phyloP scores from a whole-genome alignment of 2,888 invertebrate genomes.

The Copidosoma aretas region DNA sequence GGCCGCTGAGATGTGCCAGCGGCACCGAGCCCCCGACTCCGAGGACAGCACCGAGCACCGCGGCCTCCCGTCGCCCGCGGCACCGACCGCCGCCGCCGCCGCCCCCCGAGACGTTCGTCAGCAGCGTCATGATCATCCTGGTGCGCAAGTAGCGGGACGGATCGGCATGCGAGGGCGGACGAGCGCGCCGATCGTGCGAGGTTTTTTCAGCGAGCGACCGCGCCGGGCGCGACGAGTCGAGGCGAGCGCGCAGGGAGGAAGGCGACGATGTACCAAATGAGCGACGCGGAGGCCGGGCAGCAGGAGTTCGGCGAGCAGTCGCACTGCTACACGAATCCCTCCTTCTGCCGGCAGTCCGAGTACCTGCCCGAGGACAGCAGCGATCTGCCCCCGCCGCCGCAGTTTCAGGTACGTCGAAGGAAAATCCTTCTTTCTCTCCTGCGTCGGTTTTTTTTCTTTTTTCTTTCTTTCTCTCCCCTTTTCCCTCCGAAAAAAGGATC shows the following conservation, averaged over 20 bases:
- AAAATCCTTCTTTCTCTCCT: too few species aligned
- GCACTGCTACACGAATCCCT: constrained; percentile 79
- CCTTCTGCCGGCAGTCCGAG: constrained; percentile 81
- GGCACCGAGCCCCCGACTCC: neutral
- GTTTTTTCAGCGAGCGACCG: too few species aligned
- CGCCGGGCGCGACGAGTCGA: neutral
- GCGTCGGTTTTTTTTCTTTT: too few species aligned
- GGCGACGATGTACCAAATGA: constrained; percentile 11
- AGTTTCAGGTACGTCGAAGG: constrained; percentile 43
- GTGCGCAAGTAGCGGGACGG: constrained; percentile 41
- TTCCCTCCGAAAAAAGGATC: neutral
- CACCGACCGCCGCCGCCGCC: constrained; percentile 41
- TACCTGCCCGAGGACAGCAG: constrained; percentile 64
- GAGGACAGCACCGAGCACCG: constrained; percentile 12
- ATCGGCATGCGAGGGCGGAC: neutral
- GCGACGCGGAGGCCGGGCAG: constrained; percentile 35
- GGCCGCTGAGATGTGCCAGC: too few species aligned
- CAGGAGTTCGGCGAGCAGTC: constrained; percentile 47
- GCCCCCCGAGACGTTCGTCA: constrained; percentile 47
- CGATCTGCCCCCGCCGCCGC: constrained; percentile 53
- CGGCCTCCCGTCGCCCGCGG: constrained; percentile 5
- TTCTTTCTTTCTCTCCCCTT: too few species aligned
- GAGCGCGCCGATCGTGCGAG: too few species aligned
- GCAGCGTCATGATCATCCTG: constrained; percentile 50
- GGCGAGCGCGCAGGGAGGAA: too few species aligned